Percentiles rank a stretch among this genome's conserved stretches.
Conservation (phyloP, 1,140 invertebrate genomes). For the Pseudoatta argentina region DNA sequence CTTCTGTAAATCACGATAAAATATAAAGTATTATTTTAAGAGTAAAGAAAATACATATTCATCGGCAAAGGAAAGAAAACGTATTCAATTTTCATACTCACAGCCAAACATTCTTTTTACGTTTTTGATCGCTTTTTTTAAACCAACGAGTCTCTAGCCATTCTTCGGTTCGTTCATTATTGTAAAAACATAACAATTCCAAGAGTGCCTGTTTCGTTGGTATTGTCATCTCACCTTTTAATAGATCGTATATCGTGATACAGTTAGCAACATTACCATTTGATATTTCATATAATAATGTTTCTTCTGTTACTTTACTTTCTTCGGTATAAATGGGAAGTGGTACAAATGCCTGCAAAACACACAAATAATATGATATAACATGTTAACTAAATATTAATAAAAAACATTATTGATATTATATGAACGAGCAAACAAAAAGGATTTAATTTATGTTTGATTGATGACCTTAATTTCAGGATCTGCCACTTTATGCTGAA, state of each 20-base stretch:
- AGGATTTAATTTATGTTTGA: background rate
- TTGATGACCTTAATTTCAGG: slow-evolving; percentile 86
- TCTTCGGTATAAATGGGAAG: slow-evolving; percentile 90
- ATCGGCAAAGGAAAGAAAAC: background rate
- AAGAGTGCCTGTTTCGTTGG: slow-evolving; percentile 91
- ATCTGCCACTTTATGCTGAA: slow-evolving; percentile 91
- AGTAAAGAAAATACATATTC: slow-evolving; percentile 4
- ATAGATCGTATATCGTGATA: slow-evolving; percentile 90
- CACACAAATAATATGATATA: slow-evolving; percentile 63
- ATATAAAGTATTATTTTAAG: slow-evolving; percentile 23
- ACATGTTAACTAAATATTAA: slow-evolving; percentile 3
- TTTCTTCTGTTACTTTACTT: slow-evolving; percentile 89
- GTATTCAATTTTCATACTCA: slow-evolving; percentile 81
- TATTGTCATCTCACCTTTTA: slow-evolving; percentile 89
- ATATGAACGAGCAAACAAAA: background rate
- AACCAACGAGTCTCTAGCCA: slow-evolving; percentile 93
- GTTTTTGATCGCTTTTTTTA: slow-evolving; percentile 66
- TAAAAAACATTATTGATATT: slow-evolving; percentile 31
- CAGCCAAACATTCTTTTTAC: slow-evolving; percentile 90
- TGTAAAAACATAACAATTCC: slow-evolving; percentile 94
- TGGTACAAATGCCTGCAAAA: slow-evolving; percentile 90
- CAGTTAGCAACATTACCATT: slow-evolving; percentile 90
- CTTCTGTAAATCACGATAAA: slow-evolving; percentile 65
- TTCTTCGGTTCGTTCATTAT: slow-evolving; percentile 90
- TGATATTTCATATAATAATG: slow-evolving; percentile 89